Evolutionary conservation across 1,140 invertebrate genomes (phyloP).

Genomic region (Pseudomyrmex pallidus): DNA sequence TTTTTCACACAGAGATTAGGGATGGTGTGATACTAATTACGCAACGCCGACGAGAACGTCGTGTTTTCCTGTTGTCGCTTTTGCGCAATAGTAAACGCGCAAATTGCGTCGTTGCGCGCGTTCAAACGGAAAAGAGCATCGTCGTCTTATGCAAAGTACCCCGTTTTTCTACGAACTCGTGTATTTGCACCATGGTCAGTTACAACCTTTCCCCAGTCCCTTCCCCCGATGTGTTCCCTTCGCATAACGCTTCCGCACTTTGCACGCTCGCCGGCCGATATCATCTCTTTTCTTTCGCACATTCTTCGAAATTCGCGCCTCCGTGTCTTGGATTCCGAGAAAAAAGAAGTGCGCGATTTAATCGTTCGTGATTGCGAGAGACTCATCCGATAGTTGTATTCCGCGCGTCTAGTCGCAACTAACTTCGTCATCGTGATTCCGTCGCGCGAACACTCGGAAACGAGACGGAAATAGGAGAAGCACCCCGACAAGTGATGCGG

Average conservation of each 20-base stretch:
- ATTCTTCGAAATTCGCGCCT: conserved; percentile 64
- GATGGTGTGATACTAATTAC: too few relatives aligned
- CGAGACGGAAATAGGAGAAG: conserved; percentile 1
- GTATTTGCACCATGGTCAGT: conserved; percentile 68
- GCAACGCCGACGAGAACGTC: background rate
- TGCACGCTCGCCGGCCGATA: conserved; percentile 58
- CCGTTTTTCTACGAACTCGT: conserved; percentile 62
- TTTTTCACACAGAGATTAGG: too few relatives aligned
- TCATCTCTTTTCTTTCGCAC: conserved; percentile 66
- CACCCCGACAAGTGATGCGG: conserved; percentile 54
- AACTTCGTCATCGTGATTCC: too few relatives aligned
- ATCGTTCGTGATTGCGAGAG: conserved; percentile 42
- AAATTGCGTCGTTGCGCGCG: conserved; percentile 12
- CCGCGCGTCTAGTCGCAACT: background rate
- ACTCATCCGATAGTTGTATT: conserved; percentile 35
- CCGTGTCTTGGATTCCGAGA: conserved; percentile 63
- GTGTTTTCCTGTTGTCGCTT: background rate
- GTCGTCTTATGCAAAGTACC: conserved; percentile 53
- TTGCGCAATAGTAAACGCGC: background rate
- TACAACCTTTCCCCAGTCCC: conserved; percentile 59
- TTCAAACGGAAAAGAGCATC: conserved; percentile 60
- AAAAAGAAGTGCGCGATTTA: conserved; percentile 48
- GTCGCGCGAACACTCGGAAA: background rate
- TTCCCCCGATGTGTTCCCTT: conserved; percentile 47
- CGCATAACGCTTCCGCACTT: conserved; percentile 70